Conservation (phyloP, 1,140 invertebrate species). For the Drosophila orosa region DNA sequence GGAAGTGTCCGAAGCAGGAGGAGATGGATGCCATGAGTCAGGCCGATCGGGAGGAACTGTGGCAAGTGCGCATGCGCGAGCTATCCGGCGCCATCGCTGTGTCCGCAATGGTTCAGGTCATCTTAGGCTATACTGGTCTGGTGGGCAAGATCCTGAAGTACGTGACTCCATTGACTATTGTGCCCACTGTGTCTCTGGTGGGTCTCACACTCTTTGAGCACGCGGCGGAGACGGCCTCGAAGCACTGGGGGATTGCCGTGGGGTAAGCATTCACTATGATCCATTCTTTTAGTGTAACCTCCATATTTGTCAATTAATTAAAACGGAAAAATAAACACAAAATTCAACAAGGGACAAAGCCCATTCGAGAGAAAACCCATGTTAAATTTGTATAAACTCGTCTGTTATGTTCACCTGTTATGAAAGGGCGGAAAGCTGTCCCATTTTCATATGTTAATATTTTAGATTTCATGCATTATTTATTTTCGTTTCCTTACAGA, state of each 20-base stretch:
- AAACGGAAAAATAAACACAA: background rate
- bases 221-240: conserved; percentile 89
- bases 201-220: conserved; percentile 92
- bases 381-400: too few species aligned
- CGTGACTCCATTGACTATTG: conserved; percentile 92
- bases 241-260: conserved; percentile 92
- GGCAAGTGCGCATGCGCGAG: conserved; percentile 92
- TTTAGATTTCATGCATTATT: too few species aligned
- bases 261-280: conserved; percentile 85
- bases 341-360: too few species aligned
- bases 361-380: too few species aligned
- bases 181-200: conserved; percentile 91
- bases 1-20: conserved; percentile 89
- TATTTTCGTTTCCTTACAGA: conserved; percentile 84
- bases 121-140: conserved; percentile 89
- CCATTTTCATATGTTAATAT: too few species aligned
- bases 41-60: conserved; percentile 88
- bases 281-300: background rate
- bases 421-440: too few species aligned
- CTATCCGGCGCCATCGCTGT: conserved; percentile 94
- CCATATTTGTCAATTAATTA: background rate
- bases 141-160: conserved; percentile 90
- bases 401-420: too few species aligned
- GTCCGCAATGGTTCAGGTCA: conserved; percentile 91
- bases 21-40: conserved; percentile 86